These are phyloP conservation scores for Encarsia formosa DNA, from an alignment of 2,888 invertebrate species.

Conservation along the genomic window DNA sequence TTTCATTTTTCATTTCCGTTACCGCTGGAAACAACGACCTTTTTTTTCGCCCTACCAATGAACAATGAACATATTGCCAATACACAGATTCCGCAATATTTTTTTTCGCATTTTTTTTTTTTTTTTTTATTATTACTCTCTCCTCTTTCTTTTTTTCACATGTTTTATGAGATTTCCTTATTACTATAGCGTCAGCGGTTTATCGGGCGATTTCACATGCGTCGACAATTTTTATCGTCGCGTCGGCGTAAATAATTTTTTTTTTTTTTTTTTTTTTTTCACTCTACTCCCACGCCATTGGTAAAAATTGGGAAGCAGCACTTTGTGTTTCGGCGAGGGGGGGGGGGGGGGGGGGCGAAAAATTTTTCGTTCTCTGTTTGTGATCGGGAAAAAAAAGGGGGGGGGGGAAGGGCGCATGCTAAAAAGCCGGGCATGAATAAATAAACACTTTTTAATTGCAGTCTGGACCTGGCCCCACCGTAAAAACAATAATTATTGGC, in stretches of 20 bases:
- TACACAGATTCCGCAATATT: no score
- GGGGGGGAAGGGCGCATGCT: constrained; percentile 39
- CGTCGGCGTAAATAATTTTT: constrained; percentile 22
- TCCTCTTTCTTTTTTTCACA: constrained; percentile 7
- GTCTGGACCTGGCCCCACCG: constrained; percentile 44
- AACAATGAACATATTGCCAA: no score
- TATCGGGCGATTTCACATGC: constrained; percentile 21
- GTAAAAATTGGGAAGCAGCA: constrained; percentile 31
- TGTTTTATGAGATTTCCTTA: constrained; percentile 24
- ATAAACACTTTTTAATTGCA: constrained; percentile 53
- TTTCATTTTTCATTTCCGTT: no score
- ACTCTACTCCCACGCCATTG: background rate
- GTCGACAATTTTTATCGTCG: constrained; percentile 26
- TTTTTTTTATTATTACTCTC: background rate
- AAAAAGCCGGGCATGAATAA: constrained; percentile 50
- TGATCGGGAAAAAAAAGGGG: constrained; percentile 13
- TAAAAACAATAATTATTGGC: constrained; percentile 52
- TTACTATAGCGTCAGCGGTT: constrained; percentile 18
- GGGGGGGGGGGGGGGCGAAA: constrained; percentile 39
- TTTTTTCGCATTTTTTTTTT: background rate
- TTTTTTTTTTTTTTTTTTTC: background rate
- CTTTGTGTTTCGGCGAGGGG: no score
- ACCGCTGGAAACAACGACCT: no score
- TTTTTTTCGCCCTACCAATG: no score
- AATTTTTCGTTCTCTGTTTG: constrained; percentile 31